These are phyloP conservation scores for Cephus sareptanus DNA, from an alignment of 2,888 invertebrate genomes.

Conservation along the genomic window DNA sequence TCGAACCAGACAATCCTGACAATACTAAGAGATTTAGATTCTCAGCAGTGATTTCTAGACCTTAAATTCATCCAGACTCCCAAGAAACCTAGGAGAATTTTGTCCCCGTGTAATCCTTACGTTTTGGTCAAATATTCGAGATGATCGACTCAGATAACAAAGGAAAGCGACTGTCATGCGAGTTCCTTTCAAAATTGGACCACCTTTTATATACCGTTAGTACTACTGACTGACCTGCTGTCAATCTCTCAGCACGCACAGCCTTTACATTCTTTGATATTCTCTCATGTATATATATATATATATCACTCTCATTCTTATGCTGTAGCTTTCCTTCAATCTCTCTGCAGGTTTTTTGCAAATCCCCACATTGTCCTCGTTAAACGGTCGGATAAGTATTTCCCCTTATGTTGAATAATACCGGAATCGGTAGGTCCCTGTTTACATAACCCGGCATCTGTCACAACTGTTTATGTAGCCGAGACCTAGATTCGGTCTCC, in stretches of 20 bases:
- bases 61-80: background rate
- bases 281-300: too few species aligned
- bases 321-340: background rate
- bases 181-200: slow-evolving; percentile 11
- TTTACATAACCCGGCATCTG: slow-evolving; percentile 60
- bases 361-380: slow-evolving; percentile 50
- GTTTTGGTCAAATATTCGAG: slow-evolving; percentile 18
- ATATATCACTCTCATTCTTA: background rate
- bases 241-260: slow-evolving; percentile 1
- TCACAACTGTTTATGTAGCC: slow-evolving; percentile 57
- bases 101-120: slow-evolving; percentile 15
- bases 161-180: background rate
- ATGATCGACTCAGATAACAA: slow-evolving; percentile 20
- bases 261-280: too few species aligned
- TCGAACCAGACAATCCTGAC: background rate
- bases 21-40: slow-evolving; percentile 3
- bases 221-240: slow-evolving; percentile 3
- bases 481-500: slow-evolving; percentile 40
- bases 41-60: background rate
- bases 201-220: slow-evolving; percentile 7
- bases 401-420: slow-evolving; percentile 41
- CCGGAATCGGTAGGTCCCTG: slow-evolving; percentile 39
- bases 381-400: slow-evolving; percentile 41
- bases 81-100: background rate
- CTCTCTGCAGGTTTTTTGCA: slow-evolving; percentile 37